These are phyloP conservation scores for Gnathonemus echidnorhynchus DNA, from an alignment of 2,113 vertebrate species.

Conservation along the genomic window DNA sequence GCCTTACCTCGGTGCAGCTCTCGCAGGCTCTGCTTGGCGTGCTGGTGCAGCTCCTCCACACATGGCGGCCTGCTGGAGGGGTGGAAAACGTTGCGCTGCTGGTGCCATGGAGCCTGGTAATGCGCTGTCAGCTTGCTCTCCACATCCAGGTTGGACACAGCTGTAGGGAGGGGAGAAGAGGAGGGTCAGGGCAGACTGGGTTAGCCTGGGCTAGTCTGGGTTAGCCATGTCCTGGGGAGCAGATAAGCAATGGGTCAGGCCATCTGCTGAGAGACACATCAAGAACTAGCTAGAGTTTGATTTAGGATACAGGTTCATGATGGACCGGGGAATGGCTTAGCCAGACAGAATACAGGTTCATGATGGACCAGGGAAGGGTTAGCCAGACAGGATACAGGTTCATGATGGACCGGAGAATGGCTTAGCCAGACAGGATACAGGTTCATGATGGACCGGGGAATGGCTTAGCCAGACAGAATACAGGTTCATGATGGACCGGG, in stretches of 20 bases:
- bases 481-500: not conserved
- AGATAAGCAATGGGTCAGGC: not conserved
- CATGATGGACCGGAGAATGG: not conserved
- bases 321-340: not conserved
- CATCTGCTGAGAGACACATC: not conserved
- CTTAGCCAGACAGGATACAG: not conserved
- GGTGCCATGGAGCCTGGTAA: slow-evolving; percentile 79
- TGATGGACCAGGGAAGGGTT: not conserved
- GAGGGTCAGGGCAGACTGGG: not conserved
- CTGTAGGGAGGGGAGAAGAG: slow-evolving; percentile 49
- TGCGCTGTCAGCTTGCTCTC: slow-evolving; percentile 87
- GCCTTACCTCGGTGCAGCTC: slow-evolving; percentile 72
- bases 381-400: not conserved
- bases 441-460: not conserved
- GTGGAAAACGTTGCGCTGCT: slow-evolving; percentile 81
- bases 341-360: not conserved
- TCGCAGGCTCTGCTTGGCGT: slow-evolving; percentile 76
- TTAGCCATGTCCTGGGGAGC: not conserved
- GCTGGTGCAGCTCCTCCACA: slow-evolving; percentile 79
- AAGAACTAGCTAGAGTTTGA: not conserved
- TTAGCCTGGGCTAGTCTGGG: not conserved
- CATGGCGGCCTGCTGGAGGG: slow-evolving; percentile 78
- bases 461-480: not conserved
- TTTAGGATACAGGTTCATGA: not conserved
- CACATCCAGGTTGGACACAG: slow-evolving; percentile 86